phyloP scores from a whole-genome alignment of 2,113 vertebrate genomes.

The Connochaetes taurinus region DNA sequence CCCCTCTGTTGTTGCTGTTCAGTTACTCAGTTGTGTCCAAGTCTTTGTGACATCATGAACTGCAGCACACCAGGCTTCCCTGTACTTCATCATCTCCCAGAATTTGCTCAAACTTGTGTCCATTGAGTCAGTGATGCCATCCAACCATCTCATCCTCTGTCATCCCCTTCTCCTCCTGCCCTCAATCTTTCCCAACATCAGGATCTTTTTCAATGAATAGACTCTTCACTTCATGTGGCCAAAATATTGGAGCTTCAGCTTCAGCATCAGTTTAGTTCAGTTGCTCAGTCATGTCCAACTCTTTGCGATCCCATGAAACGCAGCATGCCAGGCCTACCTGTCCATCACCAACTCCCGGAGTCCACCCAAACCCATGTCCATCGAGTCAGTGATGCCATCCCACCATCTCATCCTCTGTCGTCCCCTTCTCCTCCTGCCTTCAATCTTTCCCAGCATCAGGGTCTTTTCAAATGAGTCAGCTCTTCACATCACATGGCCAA shows the following conservation, averaged over 20 bases:
- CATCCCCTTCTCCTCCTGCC: neutral
- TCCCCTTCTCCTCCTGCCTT: neutral
- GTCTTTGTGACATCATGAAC: neutral
- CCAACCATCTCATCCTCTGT: neutral
- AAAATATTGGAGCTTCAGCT: neutral
- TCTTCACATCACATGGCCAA: neutral
- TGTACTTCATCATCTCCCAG: neutral
- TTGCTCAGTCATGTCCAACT: no score
- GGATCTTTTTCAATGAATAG: neutral
- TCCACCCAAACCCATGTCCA: neutral
- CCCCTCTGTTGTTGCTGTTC: neutral
- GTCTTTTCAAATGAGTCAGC: neutral
- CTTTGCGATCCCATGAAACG: rapidly evolving
- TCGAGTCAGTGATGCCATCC: neutral
- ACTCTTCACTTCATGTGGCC: neutral
- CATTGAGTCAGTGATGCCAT: neutral
- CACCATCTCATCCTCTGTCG: neutral
- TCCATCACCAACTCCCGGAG: no score
- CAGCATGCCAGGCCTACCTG: no score
- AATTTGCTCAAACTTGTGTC: neutral
- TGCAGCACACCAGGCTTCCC: neutral
- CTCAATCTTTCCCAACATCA: neutral
- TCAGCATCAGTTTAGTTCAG: no score
- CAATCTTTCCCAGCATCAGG: neutral
- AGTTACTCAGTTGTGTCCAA: neutral